These are phyloP conservation scores for Lasiurus borealis DNA, from an alignment of 2,113 vertebrate species.

Conservation along the genomic window DNA sequence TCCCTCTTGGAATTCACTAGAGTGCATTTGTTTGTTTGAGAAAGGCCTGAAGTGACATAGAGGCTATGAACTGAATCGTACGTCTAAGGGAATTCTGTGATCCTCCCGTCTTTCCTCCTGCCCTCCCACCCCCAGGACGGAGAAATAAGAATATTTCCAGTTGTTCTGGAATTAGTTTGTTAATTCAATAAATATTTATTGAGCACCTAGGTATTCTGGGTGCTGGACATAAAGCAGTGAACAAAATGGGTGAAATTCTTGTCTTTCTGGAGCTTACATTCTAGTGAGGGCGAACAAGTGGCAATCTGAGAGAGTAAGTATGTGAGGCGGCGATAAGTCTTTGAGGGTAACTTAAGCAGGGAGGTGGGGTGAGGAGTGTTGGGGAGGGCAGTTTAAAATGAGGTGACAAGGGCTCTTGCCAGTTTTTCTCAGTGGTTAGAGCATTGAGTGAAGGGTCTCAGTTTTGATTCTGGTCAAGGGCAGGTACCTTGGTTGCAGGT, in stretches of 20 bases:
- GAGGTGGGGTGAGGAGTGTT: neutral
- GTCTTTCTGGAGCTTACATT: neutral
- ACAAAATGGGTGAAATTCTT: neutral
- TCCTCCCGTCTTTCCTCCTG: neutral
- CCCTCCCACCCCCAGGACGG: too few relatives aligned
- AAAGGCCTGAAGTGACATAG: neutral
- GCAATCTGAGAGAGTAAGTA: neutral
- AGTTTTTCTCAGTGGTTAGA: too few relatives aligned
- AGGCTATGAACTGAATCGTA: neutral
- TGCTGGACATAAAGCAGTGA: neutral
- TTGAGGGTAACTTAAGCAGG: neutral
- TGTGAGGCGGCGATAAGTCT: neutral
- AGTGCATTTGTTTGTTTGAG: slow-evolving; percentile 3
- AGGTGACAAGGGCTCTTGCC: neutral
- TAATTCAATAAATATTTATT: neutral
- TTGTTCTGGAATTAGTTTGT: slow-evolving; percentile 41
- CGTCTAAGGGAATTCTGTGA: neutral
- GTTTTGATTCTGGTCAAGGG: too few relatives aligned
- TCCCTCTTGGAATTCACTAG: slow-evolving; percentile 2
- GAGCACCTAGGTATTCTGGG: neutral
- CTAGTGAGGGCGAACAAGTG: neutral
- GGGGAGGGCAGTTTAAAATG: neutral
- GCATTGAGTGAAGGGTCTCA: too few relatives aligned
- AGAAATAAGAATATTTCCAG: slow-evolving; percentile 43
- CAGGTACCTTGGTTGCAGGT: too few relatives aligned